Conservation (phyloP, 2,888 invertebrate species). For the Octodonta nipae region DNA sequence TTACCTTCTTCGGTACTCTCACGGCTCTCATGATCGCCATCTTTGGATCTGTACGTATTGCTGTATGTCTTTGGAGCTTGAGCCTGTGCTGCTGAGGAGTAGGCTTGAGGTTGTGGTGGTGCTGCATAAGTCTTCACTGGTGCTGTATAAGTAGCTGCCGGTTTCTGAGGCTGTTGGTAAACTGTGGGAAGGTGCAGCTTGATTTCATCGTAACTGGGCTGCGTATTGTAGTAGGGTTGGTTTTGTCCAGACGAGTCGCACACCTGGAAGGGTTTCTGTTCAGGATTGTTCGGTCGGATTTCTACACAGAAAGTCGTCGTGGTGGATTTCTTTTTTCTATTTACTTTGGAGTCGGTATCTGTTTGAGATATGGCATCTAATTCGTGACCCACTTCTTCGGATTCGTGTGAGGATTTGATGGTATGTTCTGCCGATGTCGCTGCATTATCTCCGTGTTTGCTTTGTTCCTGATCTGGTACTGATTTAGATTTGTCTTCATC, state of each 20-base stretch:
- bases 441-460: too few species aligned
- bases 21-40: not conserved
- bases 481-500: too few species aligned
- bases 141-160: constrained; percentile 10
- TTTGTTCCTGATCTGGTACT: too few species aligned
- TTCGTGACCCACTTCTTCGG: not conserved
- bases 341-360: constrained; percentile 23
- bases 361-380: too few species aligned
- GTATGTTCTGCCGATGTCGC: too few species aligned
- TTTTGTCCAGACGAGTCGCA: constrained; percentile 22
- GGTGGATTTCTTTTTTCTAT: constrained; percentile 31
- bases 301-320: constrained; percentile 39
- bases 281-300: constrained; percentile 31
- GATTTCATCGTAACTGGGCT: constrained; percentile 1
- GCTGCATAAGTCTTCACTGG: constrained; percentile 14
- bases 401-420: too few species aligned
- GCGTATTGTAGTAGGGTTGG: not conserved
- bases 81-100: not conserved
- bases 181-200: constrained; percentile 10
- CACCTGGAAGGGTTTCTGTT: constrained; percentile 32
- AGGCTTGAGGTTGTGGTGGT: constrained; percentile 1
- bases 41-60: constrained; percentile 11
- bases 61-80: constrained; percentile 2
- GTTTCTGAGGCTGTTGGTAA: constrained; percentile 5
- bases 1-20: not conserved